These are phyloP conservation scores for Triplophysa rosa DNA, from an alignment of 2,113 vertebrate genomes.

Conservation along the genomic window DNA sequence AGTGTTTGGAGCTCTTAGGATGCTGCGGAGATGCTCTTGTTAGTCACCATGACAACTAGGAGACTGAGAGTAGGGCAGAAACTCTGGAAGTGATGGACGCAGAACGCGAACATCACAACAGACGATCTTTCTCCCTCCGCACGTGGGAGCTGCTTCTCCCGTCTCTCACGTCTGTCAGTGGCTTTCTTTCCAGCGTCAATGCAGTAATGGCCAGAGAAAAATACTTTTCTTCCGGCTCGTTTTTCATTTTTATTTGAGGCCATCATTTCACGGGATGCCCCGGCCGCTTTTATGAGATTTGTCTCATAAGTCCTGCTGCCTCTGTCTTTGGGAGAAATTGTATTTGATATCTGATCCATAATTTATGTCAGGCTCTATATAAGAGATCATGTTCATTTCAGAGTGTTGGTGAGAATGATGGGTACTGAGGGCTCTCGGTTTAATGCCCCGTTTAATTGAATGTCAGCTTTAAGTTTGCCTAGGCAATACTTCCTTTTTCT, in stretches of 20 bases:
- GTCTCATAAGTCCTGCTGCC: conserved; percentile 27
- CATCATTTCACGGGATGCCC: conserved; percentile 1
- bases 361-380: conserved; percentile 27
- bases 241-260: conserved; percentile 16
- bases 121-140: conserved; percentile 7
- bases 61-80: conserved; percentile 41
- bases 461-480: neutral
- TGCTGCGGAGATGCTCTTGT: conserved; percentile 50
- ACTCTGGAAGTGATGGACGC: conserved; percentile 27
- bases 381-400: conserved; percentile 24
- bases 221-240: neutral
- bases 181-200: conserved; percentile 30
- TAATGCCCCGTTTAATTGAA: conserved; percentile 24
- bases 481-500: neutral
- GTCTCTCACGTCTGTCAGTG: conserved; percentile 50
- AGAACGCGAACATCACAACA: conserved; percentile 15
- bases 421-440: neutral
- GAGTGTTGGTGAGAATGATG: neutral
- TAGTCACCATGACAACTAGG: conserved; percentile 59
- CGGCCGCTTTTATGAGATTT: conserved; percentile 33
- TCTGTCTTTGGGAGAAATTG: conserved; percentile 23
- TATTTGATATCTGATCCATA: conserved; percentile 40
- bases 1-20: conserved; percentile 45
- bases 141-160: conserved; percentile 6
- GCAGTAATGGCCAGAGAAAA: conserved; percentile 8